Evolutionary conservation across 2,113 vertebrate species (phyloP), one percentile per base, ranked within the genome.

Genomic region (Podarcis muralis): DNA sequence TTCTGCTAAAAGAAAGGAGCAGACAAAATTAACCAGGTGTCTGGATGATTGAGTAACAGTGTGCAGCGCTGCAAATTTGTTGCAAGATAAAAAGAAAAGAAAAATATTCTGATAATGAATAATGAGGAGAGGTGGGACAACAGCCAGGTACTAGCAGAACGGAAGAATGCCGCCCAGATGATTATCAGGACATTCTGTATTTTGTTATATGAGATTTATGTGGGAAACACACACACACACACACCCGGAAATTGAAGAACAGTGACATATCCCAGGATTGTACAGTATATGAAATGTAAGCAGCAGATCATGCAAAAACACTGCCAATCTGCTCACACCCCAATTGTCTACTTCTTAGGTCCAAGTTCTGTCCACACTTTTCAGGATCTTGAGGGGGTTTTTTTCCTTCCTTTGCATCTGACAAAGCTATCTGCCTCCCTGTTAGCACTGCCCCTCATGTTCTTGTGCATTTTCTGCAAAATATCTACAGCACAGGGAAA

Each of bases 401-500:
- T 48, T 37, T 90, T 30, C 18, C 59, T 62, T 62, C 0, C 72
- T 83, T 88, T 87, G 13, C 57, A 80, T 43, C 68, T 25, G 62
- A 79, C 0, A 88, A 91, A 91, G 15, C 1, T 71, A 62, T n/a
- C 9, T 5, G 25, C 32, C 4, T 16, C 30, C 88, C 85, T 91
- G 77, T 30, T 53, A 35, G 57, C 13, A 5, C 6, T 22, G 43
- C 35, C 25, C 83, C 30, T 71, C 76, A 68, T 2, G 15, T 75
- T 77, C 9, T 40, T 76, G 43, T 6, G 18, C 53, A 90, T 30
- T 20, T 1, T 0, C 80, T 15, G 57, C 16, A 84, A 86, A 90
- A 91, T 89, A 23, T 75, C 62, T 66, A 59, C n/a, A 85, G 57
- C 9, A 72, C 85, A 77, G 18, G 30, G 18, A 85, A 87, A 82